Percentiles rank a stretch among this genome's conserved stretches.
Conservation (phyloP, 2,888 invertebrate genomes). For the Eupithecia exiguata region DNA sequence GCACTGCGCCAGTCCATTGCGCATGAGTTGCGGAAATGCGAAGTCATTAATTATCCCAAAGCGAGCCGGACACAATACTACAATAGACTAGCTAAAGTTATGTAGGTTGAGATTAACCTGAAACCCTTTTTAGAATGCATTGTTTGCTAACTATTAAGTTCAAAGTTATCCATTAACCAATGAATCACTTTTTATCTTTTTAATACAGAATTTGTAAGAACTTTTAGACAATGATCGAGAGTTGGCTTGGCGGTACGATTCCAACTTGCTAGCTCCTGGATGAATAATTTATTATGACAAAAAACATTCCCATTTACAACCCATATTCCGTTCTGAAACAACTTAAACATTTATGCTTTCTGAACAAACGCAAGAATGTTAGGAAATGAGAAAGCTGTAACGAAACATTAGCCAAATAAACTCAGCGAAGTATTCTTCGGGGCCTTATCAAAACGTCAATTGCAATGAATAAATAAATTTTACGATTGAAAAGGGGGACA, state of each 20-base stretch:
- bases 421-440: constrained; percentile 3
- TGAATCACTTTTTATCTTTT: constrained; percentile 3
- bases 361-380: constrained; percentile 18
- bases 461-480: constrained; percentile 19
- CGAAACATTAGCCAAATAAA: constrained; percentile 12
- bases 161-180: constrained; percentile 18
- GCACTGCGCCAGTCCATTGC: constrained; percentile 53
- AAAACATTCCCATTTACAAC: constrained; percentile 18
- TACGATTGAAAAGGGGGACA: not conserved
- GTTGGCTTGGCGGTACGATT: constrained; percentile 1
- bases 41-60: constrained; percentile 62
- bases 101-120: constrained; percentile 44
- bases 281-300: constrained; percentile 19
- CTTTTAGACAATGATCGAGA: constrained; percentile 1
- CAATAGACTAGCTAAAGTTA: constrained; percentile 42
- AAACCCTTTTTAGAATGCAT: constrained; percentile 43
- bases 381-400: constrained; percentile 9
- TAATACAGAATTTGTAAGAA: not conserved
- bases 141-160: constrained; percentile 26
- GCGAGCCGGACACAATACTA: constrained; percentile 50
- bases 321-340: constrained; percentile 12
- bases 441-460: constrained; percentile 16
- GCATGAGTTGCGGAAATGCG: constrained; percentile 63
- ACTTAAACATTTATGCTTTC: constrained; percentile 27
- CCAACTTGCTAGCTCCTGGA: not conserved